Evolutionary conservation across 2,113 vertebrate species (phyloP).

Genomic region (Grammomys dolichurus): DNA sequence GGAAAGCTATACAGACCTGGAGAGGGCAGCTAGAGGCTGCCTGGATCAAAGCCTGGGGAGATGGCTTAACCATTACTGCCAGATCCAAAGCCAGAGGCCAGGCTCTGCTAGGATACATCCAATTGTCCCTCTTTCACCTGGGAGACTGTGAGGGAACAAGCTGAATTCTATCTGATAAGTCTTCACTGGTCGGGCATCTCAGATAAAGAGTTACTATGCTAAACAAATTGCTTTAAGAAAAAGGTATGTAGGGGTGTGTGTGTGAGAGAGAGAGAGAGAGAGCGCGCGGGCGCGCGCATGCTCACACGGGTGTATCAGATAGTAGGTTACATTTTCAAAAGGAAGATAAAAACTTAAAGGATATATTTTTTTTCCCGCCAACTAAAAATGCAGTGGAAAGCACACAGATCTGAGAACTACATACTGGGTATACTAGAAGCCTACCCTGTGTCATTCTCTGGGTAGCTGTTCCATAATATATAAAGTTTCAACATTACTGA

Average conservation of each 20-base stretch:
- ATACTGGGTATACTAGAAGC: not conserved
- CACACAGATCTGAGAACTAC: not conserved
- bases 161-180: not conserved
- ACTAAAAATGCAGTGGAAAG: not conserved
- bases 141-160: not conserved
- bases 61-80: too few species aligned
- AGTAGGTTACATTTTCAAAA: not conserved
- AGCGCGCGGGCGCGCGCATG: too few species aligned
- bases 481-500: not conserved
- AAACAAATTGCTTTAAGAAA: not conserved
- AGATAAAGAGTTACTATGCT: not conserved
- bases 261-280: not conserved
- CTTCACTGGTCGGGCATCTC: not conserved
- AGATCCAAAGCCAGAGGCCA: not conserved
- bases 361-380: not conserved
- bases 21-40: not conserved
- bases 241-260: not conserved
- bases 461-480: not conserved
- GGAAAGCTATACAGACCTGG: not conserved
- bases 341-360: not conserved
- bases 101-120: not conserved
- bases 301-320: not conserved
- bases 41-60: not conserved
- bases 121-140: not conserved
- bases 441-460: not conserved